A percentile compares a stretch with the other conserved stretches of the same genome.
phyloP scores from a whole-genome alignment of 2,113 vertebrate genomes.

The Corvus hawaiiensis region DNA sequence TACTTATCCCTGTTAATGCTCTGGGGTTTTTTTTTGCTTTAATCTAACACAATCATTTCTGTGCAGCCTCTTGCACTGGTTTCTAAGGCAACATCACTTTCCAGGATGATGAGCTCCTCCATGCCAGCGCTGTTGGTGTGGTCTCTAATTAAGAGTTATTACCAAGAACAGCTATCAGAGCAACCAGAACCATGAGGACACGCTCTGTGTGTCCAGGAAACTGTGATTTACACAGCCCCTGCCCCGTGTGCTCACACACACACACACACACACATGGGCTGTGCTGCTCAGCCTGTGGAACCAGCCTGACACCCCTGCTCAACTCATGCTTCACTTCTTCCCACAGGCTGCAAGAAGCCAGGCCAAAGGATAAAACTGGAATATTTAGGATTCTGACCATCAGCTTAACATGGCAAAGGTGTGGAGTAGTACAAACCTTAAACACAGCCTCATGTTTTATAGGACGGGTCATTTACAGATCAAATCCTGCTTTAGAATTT shows the following conservation, averaged over 20 bases:
- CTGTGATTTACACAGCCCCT: not conserved
- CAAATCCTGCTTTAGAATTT: not conserved
- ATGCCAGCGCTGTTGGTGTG: not conserved
- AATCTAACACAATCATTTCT: slow-evolving; percentile 15
- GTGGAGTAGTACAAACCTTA: fast-evolving
- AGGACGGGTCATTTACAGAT: not conserved
- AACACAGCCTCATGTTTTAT: fast-evolving
- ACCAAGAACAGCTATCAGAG: not conserved
- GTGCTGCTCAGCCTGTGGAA: not conserved
- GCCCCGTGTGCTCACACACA: not conserved
- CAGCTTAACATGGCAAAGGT: too few species aligned
- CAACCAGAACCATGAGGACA: not conserved
- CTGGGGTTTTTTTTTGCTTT: not conserved
- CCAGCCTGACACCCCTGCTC: not conserved
- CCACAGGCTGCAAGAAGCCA: not conserved
- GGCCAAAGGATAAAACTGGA: not conserved
- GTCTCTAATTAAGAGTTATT: slow-evolving; percentile 32
- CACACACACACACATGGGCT: fast-evolving
- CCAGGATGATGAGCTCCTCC: slow-evolving; percentile 72
- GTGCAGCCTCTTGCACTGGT: slow-evolving; percentile 51
- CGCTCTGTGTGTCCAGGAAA: not conserved
- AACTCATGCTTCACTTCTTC: fast-evolving
- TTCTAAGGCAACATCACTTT: slow-evolving; percentile 77
- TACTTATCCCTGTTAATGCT: slow-evolving; percentile 50
- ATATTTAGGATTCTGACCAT: not conserved